These are phyloP conservation scores for Laticauda laticaudata DNA, from an alignment of 2,113 vertebrate genomes.

Conservation along the genomic window DNA sequence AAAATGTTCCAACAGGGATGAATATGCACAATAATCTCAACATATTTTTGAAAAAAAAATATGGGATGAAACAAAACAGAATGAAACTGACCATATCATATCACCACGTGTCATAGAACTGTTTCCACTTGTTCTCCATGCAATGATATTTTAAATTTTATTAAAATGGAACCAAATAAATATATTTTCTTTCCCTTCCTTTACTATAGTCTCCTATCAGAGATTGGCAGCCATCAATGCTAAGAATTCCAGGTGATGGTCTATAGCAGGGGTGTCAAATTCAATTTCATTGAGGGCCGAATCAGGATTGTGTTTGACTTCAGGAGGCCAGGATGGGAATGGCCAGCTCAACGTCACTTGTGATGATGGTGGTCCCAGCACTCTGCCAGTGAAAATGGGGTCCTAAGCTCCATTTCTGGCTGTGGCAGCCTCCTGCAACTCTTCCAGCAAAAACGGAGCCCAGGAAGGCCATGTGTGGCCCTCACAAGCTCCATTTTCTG, in stretches of 20 bases:
- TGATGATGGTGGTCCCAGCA: no score
- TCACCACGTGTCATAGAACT: not conserved
- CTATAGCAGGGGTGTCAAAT: not conserved
- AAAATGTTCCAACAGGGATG: not conserved
- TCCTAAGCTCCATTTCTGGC: no score
- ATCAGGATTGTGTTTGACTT: no score
- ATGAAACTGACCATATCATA: not conserved
- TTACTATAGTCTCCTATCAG: not conserved
- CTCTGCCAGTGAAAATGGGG: no score
- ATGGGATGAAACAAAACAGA: not conserved
- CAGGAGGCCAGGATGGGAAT: no score
- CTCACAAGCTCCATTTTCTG: no score
- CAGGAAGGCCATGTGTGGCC: no score
- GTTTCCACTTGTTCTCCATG: not conserved
- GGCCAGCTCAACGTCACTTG: no score
- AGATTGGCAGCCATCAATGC: not conserved
- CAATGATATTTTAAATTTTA: not conserved
- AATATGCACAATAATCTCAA: not conserved
- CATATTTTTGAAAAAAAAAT: not conserved
- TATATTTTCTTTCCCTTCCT: not conserved
- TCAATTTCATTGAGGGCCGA: no score
- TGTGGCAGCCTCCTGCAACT: no score
- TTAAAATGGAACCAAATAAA: not conserved
- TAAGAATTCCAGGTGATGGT: not conserved
- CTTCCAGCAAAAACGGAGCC: no score